Conservation (phyloP, 92 coral and sea anemone species). For the Epizoanthus rinbou region DNA sequence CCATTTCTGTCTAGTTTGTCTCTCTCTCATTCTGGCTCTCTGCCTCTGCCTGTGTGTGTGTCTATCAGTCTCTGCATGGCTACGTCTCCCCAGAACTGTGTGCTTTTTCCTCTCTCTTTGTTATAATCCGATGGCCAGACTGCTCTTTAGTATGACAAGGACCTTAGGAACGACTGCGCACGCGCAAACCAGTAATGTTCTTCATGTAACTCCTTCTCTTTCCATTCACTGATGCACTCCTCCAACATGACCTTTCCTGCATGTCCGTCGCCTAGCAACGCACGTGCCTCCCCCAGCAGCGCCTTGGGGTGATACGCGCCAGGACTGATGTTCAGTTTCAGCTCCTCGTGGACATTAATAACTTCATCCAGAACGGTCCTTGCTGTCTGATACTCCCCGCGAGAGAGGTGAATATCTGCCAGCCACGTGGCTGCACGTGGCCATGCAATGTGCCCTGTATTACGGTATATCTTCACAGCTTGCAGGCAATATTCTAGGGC, state of each 20-base stretch:
- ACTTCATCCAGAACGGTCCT: slow-evolving; percentile 64
- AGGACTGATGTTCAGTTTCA: slow-evolving; percentile 62
- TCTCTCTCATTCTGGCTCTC: too few species aligned
- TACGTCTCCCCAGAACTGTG: too few species aligned
- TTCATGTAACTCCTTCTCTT: slow-evolving; percentile 44
- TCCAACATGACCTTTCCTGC: slow-evolving; percentile 54
- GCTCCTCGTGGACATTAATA: slow-evolving; percentile 45
- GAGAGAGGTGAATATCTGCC: slow-evolving; percentile 73
- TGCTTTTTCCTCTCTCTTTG: too few species aligned
- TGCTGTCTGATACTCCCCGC: slow-evolving; percentile 54
- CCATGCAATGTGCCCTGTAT: slow-evolving; percentile 80
- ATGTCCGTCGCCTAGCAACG: slow-evolving; percentile 51
- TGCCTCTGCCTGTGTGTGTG: too few species aligned
- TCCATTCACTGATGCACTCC: slow-evolving; percentile 68
- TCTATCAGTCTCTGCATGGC: too few species aligned
- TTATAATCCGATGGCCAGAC: too few species aligned
- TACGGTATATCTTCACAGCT: slow-evolving; percentile 71
- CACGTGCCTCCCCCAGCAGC: slow-evolving; percentile 68
- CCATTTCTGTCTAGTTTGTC: too few species aligned
- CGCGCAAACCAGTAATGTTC: slow-evolving; percentile 85
- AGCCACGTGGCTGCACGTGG: slow-evolving; percentile 83
- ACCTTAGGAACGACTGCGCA: slow-evolving; percentile 14
- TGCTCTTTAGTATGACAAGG: neutral
- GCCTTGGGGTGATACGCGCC: slow-evolving; percentile 82
- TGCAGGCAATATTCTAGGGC: slow-evolving; percentile 64